Conservation (phyloP, 1,140 invertebrate genomes). For the Branchinecta lynchi region DNA sequence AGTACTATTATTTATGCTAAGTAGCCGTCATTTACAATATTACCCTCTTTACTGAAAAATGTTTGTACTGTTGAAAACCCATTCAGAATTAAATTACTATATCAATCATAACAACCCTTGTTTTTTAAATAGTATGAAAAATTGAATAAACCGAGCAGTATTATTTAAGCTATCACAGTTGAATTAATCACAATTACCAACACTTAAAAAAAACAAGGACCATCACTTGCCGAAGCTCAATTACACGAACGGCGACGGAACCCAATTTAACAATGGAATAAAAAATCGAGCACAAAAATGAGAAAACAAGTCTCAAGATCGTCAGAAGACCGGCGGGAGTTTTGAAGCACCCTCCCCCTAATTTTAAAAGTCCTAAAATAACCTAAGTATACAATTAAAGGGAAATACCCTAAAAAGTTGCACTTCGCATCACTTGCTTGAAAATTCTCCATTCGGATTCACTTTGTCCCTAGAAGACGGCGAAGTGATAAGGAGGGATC, state of each 20-base stretch:
- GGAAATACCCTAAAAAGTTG: background rate
- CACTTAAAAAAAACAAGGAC: background rate
- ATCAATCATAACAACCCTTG: too few species aligned
- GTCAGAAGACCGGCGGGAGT: background rate
- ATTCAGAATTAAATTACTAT: too few species aligned
- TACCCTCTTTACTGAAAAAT: too few species aligned
- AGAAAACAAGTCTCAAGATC: background rate
- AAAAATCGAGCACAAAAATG: background rate
- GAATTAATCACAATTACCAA: background rate
- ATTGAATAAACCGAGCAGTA: too few species aligned
- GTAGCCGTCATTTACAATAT: too few species aligned
- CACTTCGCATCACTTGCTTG: background rate
- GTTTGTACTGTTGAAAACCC: too few species aligned
- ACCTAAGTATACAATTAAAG: background rate
- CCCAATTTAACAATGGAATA: background rate
- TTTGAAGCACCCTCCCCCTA: slow-evolving; percentile 5
- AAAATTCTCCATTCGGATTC: background rate
- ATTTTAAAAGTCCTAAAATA: slow-evolving; percentile 4
- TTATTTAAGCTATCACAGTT: slow-evolving; percentile 9
- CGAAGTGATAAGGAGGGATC: background rate
- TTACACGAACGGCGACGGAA: background rate
- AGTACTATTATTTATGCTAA: too few species aligned
- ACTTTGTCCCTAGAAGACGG: background rate
- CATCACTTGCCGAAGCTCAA: background rate
- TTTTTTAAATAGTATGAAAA: too few species aligned